phyloP scores from a whole-genome alignment of 2,888 invertebrate genomes.

The Rhingia rostrata region DNA sequence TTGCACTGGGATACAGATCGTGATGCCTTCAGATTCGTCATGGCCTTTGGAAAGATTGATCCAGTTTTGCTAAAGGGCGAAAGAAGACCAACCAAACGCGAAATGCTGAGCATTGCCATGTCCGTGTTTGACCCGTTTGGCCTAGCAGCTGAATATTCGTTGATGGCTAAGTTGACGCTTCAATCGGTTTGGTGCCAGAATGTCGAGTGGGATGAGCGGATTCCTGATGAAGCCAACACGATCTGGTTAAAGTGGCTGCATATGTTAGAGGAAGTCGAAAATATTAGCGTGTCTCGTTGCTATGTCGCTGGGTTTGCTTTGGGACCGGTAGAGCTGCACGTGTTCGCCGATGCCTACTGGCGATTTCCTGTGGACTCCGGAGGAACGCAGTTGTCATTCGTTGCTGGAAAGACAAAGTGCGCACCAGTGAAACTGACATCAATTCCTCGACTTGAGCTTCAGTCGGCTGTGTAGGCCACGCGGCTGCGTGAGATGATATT shows the following conservation, averaged over 20 bases:
- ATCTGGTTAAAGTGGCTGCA: conserved; percentile 40
- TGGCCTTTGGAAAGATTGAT: conserved; percentile 42
- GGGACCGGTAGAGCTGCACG: conserved; percentile 39
- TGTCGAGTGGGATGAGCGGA: conserved; percentile 58
- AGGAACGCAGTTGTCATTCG: neutral
- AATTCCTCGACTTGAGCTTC: conserved; percentile 52
- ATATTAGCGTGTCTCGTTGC: conserved; percentile 37
- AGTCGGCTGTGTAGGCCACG: conserved; percentile 46
- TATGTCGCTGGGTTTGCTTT: conserved; percentile 14
- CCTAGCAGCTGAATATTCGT: conserved; percentile 68
- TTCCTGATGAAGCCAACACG: conserved; percentile 21
- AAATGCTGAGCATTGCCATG: conserved; percentile 74
- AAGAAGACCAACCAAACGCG: conserved; percentile 72
- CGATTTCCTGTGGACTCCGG: neutral
- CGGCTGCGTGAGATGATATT: conserved; percentile 25
- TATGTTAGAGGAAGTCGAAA: conserved; percentile 23
- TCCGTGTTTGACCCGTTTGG: conserved; percentile 77
- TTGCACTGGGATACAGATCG: conserved; percentile 69
- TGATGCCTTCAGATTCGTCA: conserved; percentile 71
- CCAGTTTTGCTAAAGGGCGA: conserved; percentile 20
- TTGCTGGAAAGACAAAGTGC: too few species aligned
- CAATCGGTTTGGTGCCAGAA: conserved; percentile 40
- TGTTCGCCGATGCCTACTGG: conserved; percentile 62
- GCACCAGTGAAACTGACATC: conserved; percentile 44
- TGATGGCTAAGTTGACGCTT: conserved; percentile 51